Conservation (phyloP, 2,888 invertebrate genomes). For the Mimas tiliae region DNA sequence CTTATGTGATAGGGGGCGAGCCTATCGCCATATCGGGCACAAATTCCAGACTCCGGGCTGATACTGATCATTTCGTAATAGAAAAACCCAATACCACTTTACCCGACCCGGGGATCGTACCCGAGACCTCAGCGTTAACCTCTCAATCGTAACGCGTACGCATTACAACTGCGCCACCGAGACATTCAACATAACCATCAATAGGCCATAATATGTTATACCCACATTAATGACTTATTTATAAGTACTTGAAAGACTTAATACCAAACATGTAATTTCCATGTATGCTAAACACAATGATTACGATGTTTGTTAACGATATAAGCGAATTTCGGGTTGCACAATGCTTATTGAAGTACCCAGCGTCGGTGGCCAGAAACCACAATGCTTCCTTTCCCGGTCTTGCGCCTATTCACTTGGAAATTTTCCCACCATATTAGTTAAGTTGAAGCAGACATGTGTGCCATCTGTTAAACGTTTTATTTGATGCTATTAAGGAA, state of each 20-base stretch:
- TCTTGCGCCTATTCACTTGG: not conserved
- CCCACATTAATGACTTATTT: constrained; percentile 8
- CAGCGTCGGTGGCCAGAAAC: constrained; percentile 2
- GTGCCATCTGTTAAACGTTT: not conserved
- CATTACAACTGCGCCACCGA: too few species aligned
- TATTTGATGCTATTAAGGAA: not conserved
- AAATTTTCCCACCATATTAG: constrained; percentile 8
- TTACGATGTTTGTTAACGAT: constrained; percentile 12
- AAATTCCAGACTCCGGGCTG: too few species aligned
- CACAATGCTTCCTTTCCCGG: constrained; percentile 23
- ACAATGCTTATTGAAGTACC: constrained; percentile 6
- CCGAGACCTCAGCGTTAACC: too few species aligned
- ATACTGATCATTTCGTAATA: too few species aligned
- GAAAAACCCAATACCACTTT: too few species aligned
- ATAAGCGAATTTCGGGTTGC: constrained; percentile 1
- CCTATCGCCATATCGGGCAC: too few species aligned
- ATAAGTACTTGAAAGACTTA: not conserved
- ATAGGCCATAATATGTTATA: not conserved
- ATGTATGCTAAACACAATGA: not conserved
- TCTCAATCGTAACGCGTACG: too few species aligned
- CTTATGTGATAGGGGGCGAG: too few species aligned
- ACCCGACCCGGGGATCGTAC: too few species aligned
- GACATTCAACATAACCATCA: too few species aligned
- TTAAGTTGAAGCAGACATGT: not conserved
- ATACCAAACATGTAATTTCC: constrained; percentile 2